Conservation (phyloP, 2,888 invertebrate species). For the Eremobia ochroleuca region DNA sequence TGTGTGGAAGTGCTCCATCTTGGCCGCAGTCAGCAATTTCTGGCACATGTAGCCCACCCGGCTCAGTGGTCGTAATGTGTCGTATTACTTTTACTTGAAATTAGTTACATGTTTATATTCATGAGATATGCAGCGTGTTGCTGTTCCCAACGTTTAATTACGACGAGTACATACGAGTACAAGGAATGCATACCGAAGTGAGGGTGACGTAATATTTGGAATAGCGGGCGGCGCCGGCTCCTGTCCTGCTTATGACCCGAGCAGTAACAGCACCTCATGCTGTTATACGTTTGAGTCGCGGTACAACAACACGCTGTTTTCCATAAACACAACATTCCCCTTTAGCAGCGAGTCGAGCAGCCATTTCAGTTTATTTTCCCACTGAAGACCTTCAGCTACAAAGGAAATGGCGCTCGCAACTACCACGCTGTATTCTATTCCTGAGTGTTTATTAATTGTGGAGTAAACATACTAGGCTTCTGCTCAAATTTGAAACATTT, state of each 20-base stretch:
- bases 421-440: slow-evolving; percentile 41
- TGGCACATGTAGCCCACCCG: slow-evolving; percentile 16
- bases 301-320: slow-evolving; percentile 54
- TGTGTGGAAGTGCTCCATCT: slow-evolving; percentile 53
- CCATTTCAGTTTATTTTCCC: slow-evolving; percentile 59
- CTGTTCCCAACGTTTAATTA: slow-evolving; percentile 39
- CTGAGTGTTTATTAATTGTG: slow-evolving; percentile 46
- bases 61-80: slow-evolving; percentile 14
- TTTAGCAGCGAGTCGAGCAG: slow-evolving; percentile 48
- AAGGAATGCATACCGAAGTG: slow-evolving; percentile 15
- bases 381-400: slow-evolving; percentile 48
- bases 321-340: slow-evolving; percentile 68
- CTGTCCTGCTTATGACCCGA: slow-evolving; percentile 41
- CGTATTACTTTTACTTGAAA: slow-evolving; percentile 33
- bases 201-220: slow-evolving; percentile 40
- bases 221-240: slow-evolving; percentile 14
- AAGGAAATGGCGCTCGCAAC: slow-evolving; percentile 48
- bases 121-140: slow-evolving; percentile 5
- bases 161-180: slow-evolving; percentile 6
- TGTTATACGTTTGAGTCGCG: slow-evolving; percentile 53
- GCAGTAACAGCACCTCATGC: slow-evolving; percentile 59
- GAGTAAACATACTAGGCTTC: slow-evolving; percentile 28
- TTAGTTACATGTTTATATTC: slow-evolving; percentile 36
- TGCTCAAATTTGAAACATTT: slow-evolving; percentile 22
- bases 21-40: slow-evolving; percentile 30